Percentiles rank a stretch among this genome's conserved stretches.
phyloP scores from a whole-genome alignment of 2,113 vertebrate species.

The Scolopax mira region DNA sequence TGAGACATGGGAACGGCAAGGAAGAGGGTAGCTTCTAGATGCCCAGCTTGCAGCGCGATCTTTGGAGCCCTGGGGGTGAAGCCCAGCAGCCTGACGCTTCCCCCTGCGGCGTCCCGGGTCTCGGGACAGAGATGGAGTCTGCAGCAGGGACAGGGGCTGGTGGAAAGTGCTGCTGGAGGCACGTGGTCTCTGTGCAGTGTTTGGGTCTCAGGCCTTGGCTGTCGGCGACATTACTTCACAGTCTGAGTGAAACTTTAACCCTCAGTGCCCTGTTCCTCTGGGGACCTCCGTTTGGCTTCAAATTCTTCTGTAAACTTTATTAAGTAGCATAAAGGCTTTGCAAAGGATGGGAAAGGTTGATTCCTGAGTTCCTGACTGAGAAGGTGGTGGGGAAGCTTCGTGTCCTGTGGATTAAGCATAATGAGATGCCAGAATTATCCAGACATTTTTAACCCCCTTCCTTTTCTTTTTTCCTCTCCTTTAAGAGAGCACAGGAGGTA shows the following conservation, averaged over 20 bases:
- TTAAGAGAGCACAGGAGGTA: neutral
- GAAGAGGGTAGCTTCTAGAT: neutral
- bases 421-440: neutral
- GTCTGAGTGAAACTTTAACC: slow-evolving; percentile 33
- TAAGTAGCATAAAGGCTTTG: neutral
- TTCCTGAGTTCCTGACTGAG: neutral
- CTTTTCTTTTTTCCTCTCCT: neutral
- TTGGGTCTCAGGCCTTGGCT: neutral
- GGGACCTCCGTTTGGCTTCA: neutral
- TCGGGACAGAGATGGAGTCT: neutral
- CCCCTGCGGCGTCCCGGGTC: neutral
- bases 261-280: neutral
- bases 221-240: neutral
- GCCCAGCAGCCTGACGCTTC: neutral
- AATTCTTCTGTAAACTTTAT: neutral
- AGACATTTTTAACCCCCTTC: neutral
- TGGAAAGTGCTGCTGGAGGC: neutral
- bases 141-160: neutral
- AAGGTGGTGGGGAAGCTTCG: neutral
- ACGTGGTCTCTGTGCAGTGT: neutral
- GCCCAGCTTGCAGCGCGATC: fast-evolving
- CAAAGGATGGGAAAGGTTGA: neutral
- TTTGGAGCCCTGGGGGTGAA: fast-evolving
- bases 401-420: neutral
- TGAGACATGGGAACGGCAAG: fast-evolving